phyloP scores from a whole-genome alignment of 2,888 invertebrate species.

The Luperina nickerlii region DNA sequence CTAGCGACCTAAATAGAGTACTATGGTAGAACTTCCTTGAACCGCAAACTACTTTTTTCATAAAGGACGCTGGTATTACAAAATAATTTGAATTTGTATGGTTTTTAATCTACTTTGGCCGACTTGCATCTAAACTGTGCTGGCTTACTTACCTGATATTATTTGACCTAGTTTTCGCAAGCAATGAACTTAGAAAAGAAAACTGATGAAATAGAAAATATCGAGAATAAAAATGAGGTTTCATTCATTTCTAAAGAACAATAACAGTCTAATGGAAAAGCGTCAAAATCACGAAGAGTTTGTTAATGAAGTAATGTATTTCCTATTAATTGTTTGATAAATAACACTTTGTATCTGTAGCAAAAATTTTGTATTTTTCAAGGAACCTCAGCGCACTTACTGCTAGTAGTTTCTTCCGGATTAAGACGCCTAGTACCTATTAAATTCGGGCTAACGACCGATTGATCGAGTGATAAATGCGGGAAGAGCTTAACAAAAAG shows the following conservation, averaged over 20 bases:
- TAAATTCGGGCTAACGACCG: too few relatives aligned
- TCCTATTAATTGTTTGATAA: not conserved
- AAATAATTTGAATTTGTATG: constrained; percentile 22
- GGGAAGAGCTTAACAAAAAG: not conserved
- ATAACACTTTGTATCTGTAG: not conserved
- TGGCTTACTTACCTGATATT: constrained; percentile 8
- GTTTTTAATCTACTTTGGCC: constrained; percentile 25
- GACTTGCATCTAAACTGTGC: constrained; percentile 12
- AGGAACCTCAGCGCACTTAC: not conserved
- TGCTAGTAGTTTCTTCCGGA: too few relatives aligned
- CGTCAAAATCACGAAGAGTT: constrained; percentile 19
- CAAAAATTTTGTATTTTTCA: not conserved
- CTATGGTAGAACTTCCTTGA: not conserved
- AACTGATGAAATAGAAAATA: constrained; percentile 2
- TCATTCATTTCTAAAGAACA: constrained; percentile 22
- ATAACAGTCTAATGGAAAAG: not conserved
- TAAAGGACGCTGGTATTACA: not conserved
- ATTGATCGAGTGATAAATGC: too few relatives aligned
- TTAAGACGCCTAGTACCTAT: too few relatives aligned
- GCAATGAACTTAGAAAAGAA: not conserved
- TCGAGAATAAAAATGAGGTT: not conserved
- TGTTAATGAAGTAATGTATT: not conserved
- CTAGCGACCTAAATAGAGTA: not conserved
- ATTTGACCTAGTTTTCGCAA: constrained; percentile 23
- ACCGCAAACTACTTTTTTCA: not conserved